These are phyloP conservation scores for Clusia tigrina DNA, from an alignment of 2,888 invertebrate genomes.

Conservation along the genomic window DNA sequence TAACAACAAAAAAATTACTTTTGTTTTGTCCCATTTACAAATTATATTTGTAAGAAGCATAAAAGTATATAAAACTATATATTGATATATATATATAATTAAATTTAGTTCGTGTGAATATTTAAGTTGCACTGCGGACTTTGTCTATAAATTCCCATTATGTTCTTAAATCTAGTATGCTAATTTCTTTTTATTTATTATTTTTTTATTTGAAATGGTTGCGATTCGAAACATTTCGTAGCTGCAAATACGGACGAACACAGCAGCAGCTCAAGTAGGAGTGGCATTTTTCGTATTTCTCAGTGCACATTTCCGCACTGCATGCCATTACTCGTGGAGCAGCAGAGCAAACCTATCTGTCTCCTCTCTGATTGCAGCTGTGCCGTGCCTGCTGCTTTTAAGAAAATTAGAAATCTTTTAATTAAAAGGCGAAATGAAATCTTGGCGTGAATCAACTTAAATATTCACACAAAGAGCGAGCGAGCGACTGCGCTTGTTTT, in stretches of 20 bases:
- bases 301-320: not conserved
- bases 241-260: too few relatives aligned
- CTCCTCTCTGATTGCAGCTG: too few relatives aligned
- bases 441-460: slow-evolving; percentile 38
- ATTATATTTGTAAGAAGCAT: slow-evolving; percentile 36
- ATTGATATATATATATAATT: slow-evolving; percentile 5
- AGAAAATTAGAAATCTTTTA: slow-evolving; percentile 41
- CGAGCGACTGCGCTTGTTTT: too few relatives aligned
- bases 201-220: too few relatives aligned
- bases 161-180: too few relatives aligned
- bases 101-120: slow-evolving; percentile 39
- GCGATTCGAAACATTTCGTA: too few relatives aligned
- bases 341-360: slow-evolving; percentile 31
- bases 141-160: not conserved
- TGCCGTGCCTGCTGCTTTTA: too few relatives aligned
- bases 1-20: not conserved
- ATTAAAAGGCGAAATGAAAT: slow-evolving; percentile 52
- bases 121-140: slow-evolving; percentile 33
- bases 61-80: slow-evolving; percentile 19
- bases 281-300: not conserved
- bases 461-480: slow-evolving; percentile 36
- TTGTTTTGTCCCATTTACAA: not conserved
- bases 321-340: slow-evolving; percentile 20
- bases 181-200: too few relatives aligned
- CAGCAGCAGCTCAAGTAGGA: slow-evolving; percentile 15